A percentile compares a stretch with the other conserved stretches of the same genome.
phyloP scores from a whole-genome alignment of 2,888 invertebrate species.

The Neoitamus cyanurus region DNA sequence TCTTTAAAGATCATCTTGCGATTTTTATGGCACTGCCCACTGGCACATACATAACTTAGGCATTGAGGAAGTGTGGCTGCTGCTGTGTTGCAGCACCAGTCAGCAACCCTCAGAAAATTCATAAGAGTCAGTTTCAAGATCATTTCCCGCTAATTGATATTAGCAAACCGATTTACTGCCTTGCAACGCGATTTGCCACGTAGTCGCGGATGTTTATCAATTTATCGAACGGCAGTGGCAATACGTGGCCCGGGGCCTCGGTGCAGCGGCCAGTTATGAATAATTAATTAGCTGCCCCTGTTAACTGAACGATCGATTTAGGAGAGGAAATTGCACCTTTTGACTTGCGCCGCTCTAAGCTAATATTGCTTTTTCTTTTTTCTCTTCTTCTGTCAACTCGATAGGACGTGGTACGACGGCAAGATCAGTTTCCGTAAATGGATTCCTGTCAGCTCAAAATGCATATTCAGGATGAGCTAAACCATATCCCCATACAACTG shows the following conservation, averaged over 20 bases:
- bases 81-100: background rate
- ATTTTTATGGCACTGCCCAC: background rate
- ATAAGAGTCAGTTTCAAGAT: conserved; percentile 34
- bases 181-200: background rate
- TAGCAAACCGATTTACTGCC: conserved; percentile 14
- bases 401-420: too few species aligned
- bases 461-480: background rate
- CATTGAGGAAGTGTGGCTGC: background rate
- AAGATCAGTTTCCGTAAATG: background rate
- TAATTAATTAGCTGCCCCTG: conserved; percentile 18
- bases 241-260: background rate
- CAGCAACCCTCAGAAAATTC: conserved; percentile 23
- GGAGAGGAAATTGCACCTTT: background rate
- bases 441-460: background rate
- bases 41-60: background rate
- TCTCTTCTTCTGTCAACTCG: background rate
- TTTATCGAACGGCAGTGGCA: conserved; percentile 2
- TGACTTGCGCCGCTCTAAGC: background rate
- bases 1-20: background rate
- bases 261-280: conserved; percentile 8
- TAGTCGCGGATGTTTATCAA: conserved; percentile 28
- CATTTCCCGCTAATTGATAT: conserved; percentile 31
- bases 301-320: background rate
- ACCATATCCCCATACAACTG: background rate
- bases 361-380: background rate